Evolutionary conservation across 2,797 vertebrate genomes (phyloP).

Genomic region (Amniataba percoides): DNA sequence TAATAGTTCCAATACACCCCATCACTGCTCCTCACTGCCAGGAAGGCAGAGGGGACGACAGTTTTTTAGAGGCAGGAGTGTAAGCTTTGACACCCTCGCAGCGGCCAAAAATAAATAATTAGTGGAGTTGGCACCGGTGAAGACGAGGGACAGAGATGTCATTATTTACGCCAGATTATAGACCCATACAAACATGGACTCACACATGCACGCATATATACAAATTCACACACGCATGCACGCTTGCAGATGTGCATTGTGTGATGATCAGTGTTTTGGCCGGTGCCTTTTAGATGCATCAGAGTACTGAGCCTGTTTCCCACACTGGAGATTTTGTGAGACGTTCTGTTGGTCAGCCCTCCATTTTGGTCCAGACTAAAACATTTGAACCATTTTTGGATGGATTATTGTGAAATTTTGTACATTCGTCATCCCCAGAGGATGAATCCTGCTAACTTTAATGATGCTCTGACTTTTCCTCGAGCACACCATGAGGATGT

Average conservation of each 20-base stretch:
- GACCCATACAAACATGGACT: slow-evolving; percentile 44
- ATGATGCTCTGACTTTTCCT: not conserved
- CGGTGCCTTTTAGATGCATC: not conserved
- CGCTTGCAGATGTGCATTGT: slow-evolving; percentile 30
- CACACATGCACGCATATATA: slow-evolving; percentile 26
- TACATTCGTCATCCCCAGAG: not conserved
- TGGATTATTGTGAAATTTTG: not conserved
- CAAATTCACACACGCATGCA: slow-evolving; percentile 19
- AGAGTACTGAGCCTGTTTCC: not conserved
- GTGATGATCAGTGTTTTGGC: slow-evolving; percentile 30
- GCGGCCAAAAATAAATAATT: slow-evolving; percentile 88
- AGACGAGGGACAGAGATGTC: slow-evolving; percentile 86
- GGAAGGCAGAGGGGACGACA: slow-evolving; percentile 24
- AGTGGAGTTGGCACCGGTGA: slow-evolving; percentile 86
- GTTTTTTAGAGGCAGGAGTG: slow-evolving; percentile 51
- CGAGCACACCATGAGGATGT: not conserved
- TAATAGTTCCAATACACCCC: not conserved
- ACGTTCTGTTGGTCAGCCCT: not conserved
- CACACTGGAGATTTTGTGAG: too few species aligned
- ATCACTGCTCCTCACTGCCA: slow-evolving; percentile 24
- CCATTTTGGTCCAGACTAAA: not conserved
- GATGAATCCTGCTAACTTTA: not conserved
- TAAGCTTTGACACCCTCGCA: slow-evolving; percentile 60
- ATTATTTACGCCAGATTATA: slow-evolving; percentile 94
- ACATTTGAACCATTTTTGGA: not conserved